phyloP scores from a whole-genome alignment of 2,797 vertebrate genomes.

The Rhyacichthys aspro region DNA sequence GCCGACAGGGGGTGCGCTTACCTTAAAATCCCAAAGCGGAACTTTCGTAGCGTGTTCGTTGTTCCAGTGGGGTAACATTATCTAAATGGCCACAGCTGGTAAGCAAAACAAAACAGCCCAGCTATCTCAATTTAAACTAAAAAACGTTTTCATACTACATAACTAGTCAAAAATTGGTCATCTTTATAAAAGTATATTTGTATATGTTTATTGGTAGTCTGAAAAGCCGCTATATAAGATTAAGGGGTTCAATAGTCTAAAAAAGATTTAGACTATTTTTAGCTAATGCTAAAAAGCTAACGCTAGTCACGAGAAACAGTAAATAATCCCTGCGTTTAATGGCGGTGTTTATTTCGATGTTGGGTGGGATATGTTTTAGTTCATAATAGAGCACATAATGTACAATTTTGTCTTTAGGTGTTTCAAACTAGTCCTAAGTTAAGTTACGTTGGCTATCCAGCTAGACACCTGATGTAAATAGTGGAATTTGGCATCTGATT shows the following conservation, averaged over 20 bases:
- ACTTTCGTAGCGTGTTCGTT: background rate
- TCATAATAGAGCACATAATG: background rate
- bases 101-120: conserved; percentile 39
- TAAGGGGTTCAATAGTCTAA: background rate
- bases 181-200: rapidly evolving
- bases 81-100: conserved; percentile 18
- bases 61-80: conserved; percentile 11
- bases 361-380: background rate
- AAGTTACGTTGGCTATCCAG: no score
- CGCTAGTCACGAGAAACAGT: conserved; percentile 8
- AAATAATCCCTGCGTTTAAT: background rate
- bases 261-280: conserved; percentile 23
- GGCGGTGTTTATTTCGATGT: background rate
- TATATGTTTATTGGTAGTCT: rapidly evolving
- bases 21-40: conserved; percentile 26
- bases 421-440: background rate
- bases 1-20: background rate
- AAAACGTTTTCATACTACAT: background rate
- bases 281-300: conserved; percentile 41
- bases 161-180: background rate
- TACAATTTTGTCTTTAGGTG: background rate
- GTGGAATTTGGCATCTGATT: no score
- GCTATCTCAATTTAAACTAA: background rate
- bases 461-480: background rate
- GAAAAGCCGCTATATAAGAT: background rate